These are phyloP conservation scores for Thelaira solivaga DNA, from an alignment of 2,888 invertebrate species.

Conservation along the genomic window DNA sequence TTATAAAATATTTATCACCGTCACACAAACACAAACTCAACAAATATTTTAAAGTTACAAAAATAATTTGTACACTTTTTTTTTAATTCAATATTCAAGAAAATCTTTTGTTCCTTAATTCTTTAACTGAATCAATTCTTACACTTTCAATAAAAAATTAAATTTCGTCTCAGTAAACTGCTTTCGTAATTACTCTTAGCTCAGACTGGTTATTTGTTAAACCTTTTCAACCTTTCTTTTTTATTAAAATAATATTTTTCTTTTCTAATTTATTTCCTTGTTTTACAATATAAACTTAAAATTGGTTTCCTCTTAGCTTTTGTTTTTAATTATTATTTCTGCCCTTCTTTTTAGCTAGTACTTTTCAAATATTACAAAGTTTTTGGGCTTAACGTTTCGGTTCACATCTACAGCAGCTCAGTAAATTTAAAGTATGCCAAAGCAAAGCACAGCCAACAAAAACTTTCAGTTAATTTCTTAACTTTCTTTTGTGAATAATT, in stretches of 20 bases:
- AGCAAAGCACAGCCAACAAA: neutral
- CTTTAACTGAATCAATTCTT: too few species aligned
- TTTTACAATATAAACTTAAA: conserved; percentile 24
- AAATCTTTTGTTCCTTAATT: too few species aligned
- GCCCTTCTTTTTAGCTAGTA: neutral
- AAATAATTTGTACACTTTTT: too few species aligned
- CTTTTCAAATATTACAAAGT: conserved; percentile 28
- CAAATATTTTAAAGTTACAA: too few species aligned
- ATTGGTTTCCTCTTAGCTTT: conserved; percentile 1
- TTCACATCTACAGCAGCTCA: neutral
- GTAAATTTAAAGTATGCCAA: neutral
- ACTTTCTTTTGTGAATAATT: conserved; percentile 4
- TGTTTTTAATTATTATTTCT: neutral
- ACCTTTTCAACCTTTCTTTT: too few species aligned
- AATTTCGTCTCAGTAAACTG: too few species aligned
- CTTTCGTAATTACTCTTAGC: too few species aligned
- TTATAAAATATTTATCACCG: too few species aligned
- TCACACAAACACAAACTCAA: too few species aligned
- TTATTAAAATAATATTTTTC: neutral
- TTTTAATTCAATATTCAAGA: too few species aligned
- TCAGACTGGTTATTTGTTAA: too few species aligned
- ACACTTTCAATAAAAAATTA: too few species aligned
- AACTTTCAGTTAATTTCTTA: neutral
- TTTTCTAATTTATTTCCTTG: neutral
- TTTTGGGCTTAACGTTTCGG: conserved; percentile 10